Percentiles rank a stretch among this genome's conserved stretches.
Conservation (phyloP, 2,888 invertebrate species). For the Synanthedon myopaeformis region DNA sequence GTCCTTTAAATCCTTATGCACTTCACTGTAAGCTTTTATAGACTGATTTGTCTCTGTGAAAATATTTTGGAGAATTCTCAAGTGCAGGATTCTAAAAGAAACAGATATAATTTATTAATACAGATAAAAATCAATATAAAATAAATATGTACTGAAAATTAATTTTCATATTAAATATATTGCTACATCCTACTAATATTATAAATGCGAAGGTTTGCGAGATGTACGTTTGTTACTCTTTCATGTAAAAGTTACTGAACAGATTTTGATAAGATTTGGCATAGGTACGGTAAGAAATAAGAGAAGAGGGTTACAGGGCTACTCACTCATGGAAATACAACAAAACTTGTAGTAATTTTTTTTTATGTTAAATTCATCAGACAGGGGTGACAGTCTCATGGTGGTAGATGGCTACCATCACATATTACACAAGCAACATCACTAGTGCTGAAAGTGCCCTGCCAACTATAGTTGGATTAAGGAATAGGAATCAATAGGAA, state of each 20-base stretch:
- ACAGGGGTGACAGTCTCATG: no score
- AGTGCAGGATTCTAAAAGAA: slow-evolving; percentile 46
- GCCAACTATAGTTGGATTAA: neutral
- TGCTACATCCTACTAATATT: no score
- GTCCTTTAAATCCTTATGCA: slow-evolving; percentile 54
- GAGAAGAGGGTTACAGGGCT: neutral
- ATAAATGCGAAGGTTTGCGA: no score
- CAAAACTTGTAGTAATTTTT: neutral
- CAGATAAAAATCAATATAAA: neutral
- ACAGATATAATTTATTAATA: neutral
- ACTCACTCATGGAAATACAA: neutral
- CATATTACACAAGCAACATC: no score
- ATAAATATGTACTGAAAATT: neutral
- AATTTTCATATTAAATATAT: neutral
- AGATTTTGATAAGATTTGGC: no score
- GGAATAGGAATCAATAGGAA: no score
- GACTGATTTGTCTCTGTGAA: slow-evolving; percentile 60
- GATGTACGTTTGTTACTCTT: no score
- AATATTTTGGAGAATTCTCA: slow-evolving; percentile 53
- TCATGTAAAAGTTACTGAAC: no score
- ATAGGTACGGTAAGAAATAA: no score
- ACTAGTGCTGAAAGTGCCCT: no score
- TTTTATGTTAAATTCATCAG: no score
- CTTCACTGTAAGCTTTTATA: slow-evolving; percentile 50
- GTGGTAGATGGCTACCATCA: no score